phyloP scores from a whole-genome alignment of 2,113 vertebrate species.

The Aplodontia rufa region DNA sequence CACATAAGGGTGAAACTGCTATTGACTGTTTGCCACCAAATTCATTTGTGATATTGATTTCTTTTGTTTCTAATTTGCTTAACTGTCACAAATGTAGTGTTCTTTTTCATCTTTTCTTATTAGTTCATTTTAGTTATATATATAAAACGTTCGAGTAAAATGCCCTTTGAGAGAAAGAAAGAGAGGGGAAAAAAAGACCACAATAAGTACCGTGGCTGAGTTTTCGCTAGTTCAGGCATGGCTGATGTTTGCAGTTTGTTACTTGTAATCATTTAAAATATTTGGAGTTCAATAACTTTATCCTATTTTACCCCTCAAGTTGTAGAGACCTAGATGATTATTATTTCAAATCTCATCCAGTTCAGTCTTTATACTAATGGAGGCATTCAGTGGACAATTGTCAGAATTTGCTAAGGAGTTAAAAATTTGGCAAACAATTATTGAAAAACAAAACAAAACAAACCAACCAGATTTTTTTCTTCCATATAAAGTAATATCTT shows the following conservation, averaged over 20 bases:
- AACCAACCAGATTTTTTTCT: neutral
- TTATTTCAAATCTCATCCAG: neutral
- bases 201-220: neutral
- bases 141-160: no score
- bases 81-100: neutral
- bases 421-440: conserved; percentile 35
- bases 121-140: no score
- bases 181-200: neutral
- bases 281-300: neutral
- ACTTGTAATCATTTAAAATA: neutral
- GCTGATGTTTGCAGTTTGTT: neutral
- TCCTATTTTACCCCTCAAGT: neutral
- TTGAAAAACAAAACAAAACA: neutral
- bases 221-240: neutral
- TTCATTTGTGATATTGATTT: neutral
- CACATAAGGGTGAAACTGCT: neutral
- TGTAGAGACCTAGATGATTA: neutral
- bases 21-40: neutral
- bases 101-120: no score
- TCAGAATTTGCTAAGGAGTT: conserved; percentile 58
- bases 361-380: conserved; percentile 36
- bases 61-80: conserved; percentile 45
- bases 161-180: neutral
- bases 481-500: neutral
- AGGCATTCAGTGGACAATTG: conserved; percentile 7